Conservation (phyloP, 2,888 invertebrate genomes). For the Ypsolopha sequella region DNA sequence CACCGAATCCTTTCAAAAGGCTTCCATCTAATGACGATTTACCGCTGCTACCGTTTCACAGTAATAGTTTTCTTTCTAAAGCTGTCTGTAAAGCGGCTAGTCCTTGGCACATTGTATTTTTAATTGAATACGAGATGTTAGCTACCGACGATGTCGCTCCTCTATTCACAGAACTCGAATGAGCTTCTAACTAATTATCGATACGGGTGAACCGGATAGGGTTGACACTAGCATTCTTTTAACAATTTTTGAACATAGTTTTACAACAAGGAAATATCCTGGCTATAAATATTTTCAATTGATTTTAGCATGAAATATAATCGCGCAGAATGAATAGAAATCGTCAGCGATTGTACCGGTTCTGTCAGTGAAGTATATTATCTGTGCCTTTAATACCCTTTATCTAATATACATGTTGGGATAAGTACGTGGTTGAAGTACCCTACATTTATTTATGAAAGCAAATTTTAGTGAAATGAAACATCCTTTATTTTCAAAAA, state of each 20-base stretch:
- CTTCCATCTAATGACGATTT: not conserved
- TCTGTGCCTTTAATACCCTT: no score
- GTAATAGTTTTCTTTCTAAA: not conserved
- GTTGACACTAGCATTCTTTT: constrained; percentile 17
- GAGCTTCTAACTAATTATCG: constrained; percentile 56
- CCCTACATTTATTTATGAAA: no score
- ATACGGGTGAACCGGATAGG: constrained; percentile 26
- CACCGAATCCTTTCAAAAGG: no score
- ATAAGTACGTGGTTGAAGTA: no score
- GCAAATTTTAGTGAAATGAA: no score
- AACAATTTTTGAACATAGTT: not conserved
- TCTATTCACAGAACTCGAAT: constrained; percentile 46
- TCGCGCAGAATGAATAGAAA: no score
- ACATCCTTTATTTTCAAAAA: no score
- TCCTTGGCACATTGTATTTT: constrained; percentile 32
- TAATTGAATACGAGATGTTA: constrained; percentile 40
- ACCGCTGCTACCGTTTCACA: not conserved
- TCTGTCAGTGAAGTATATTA: no score
- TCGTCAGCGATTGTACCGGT: no score
- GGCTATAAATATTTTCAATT: not conserved
- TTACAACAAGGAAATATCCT: not conserved
- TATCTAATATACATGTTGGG: no score
- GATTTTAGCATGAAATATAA: no score
- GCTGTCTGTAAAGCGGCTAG: not conserved
- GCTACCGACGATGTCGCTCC: constrained; percentile 53